A percentile compares a stretch with the other conserved stretches of the same genome.
These are phyloP conservation scores for Armadillidium nasatum DNA, from an alignment of 1,140 invertebrate genomes.

Conservation along the genomic window DNA sequence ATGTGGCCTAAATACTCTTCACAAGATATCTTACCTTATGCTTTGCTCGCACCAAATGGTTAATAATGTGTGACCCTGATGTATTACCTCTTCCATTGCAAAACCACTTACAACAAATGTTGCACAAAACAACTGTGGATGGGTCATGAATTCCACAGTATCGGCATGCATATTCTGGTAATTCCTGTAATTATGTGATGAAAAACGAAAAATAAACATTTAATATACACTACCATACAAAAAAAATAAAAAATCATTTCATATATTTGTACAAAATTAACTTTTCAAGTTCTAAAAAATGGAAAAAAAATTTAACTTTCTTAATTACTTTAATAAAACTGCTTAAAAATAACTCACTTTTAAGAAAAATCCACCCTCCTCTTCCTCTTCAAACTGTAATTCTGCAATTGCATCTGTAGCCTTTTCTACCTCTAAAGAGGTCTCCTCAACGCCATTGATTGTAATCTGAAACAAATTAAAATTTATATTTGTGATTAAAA, in stretches of 20 bases:
- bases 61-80: conserved; percentile 96
- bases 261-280: conserved; percentile 13
- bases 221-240: too few relatives aligned
- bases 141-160: conserved; percentile 99
- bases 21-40: conserved; percentile 63
- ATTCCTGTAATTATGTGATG: conserved; percentile 59
- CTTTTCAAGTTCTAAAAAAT: too few relatives aligned
- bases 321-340: too few relatives aligned
- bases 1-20: background rate
- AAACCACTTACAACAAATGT: conserved; percentile 98
- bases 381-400: conserved; percentile 59
- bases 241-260: too few relatives aligned
- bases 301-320: too few relatives aligned
- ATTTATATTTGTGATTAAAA: too few relatives aligned
- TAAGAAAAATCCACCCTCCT: conserved; percentile 86
- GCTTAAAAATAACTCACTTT: conserved; percentile 53
- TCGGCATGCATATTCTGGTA: conserved; percentile 92
- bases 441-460: conserved; percentile 37
- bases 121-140: conserved; percentile 95
- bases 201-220: too few relatives aligned
- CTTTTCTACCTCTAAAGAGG: conserved; percentile 34
- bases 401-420: conserved; percentile 52
- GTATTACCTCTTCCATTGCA: conserved; percentile 98
- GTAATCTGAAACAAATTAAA: conserved; percentile 37
- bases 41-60: conserved; percentile 95